Conservation (phyloP, 2,113 vertebrate species). For the Anarrhichthys ocellatus region DNA sequence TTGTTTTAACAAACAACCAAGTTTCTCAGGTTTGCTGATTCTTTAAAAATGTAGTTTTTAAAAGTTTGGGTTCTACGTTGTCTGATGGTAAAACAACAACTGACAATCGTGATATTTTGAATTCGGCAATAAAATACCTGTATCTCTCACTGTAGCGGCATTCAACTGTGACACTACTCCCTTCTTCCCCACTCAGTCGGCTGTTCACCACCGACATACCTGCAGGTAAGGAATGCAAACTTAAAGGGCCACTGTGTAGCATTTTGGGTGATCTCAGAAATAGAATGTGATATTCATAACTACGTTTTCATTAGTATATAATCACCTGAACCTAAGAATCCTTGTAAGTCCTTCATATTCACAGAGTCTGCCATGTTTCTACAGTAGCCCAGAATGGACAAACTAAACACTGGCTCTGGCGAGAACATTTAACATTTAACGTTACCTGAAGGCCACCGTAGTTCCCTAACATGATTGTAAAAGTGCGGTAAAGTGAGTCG, state of each 20-base stretch:
- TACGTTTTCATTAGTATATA: too few species aligned
- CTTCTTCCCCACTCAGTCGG: slow-evolving; percentile 75
- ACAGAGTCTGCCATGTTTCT: too few species aligned
- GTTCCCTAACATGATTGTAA: background rate
- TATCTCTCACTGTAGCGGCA: slow-evolving; percentile 80
- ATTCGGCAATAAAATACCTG: slow-evolving; percentile 68
- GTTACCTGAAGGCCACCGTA: background rate
- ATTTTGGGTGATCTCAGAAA: background rate
- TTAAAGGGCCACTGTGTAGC: background rate
- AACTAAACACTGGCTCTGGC: background rate
- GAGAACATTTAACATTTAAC: background rate
- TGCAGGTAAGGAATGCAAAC: slow-evolving; percentile 45
- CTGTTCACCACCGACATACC: slow-evolving; percentile 69
- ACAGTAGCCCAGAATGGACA: background rate
- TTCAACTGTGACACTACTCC: slow-evolving; percentile 65
- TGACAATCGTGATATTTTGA: background rate
- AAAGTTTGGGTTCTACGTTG: background rate
- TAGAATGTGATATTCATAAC: background rate
- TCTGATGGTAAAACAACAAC: background rate
- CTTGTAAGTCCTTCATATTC: background rate
- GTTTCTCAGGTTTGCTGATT: slow-evolving; percentile 9
- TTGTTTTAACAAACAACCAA: background rate
- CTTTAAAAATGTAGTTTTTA: background rate
- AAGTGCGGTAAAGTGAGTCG: background rate
- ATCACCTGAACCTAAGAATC: too few species aligned